Evolutionary conservation across 2,797 vertebrate species (phyloP).

Genomic region (Numenius phaeopus): DNA sequence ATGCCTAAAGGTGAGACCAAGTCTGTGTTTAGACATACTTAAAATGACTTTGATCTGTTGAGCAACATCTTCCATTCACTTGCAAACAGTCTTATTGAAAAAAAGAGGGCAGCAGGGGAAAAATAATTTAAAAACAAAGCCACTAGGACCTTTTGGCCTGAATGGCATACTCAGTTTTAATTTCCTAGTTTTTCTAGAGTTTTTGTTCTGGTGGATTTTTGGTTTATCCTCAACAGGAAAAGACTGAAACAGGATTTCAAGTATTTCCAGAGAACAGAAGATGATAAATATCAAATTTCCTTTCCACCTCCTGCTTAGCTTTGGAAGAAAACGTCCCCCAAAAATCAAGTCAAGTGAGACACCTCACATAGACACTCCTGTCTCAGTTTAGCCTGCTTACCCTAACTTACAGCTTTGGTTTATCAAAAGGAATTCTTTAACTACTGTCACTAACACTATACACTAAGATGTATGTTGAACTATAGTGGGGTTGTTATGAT

Average conservation of each 20-base stretch:
- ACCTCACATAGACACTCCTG: not conserved
- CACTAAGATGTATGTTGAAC: not conserved
- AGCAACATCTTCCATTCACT: not conserved
- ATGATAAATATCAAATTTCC: not conserved
- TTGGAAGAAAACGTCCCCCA: not conserved
- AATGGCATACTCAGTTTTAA: not conserved
- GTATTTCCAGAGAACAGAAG: not conserved
- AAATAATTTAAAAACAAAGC: not conserved
- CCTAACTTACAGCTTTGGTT: not conserved
- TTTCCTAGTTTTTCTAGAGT: not conserved
- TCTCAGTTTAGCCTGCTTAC: not conserved
- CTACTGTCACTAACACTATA: not conserved
- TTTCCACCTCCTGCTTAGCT: not conserved
- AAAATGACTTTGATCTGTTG: not conserved
- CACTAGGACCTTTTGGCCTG: not conserved
- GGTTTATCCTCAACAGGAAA: not conserved
- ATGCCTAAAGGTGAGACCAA: not conserved
- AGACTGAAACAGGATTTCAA: not conserved
- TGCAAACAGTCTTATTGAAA: not conserved
- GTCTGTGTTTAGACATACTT: not conserved
- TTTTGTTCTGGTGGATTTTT: not conserved
- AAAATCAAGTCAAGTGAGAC: not conserved
- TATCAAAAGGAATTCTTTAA: not conserved
- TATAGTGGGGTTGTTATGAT: not conserved
- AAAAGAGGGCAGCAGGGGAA: not conserved